Evolutionary conservation across 1,140 invertebrate species (phyloP).

Genomic region (Olivierus martensii): DNA sequence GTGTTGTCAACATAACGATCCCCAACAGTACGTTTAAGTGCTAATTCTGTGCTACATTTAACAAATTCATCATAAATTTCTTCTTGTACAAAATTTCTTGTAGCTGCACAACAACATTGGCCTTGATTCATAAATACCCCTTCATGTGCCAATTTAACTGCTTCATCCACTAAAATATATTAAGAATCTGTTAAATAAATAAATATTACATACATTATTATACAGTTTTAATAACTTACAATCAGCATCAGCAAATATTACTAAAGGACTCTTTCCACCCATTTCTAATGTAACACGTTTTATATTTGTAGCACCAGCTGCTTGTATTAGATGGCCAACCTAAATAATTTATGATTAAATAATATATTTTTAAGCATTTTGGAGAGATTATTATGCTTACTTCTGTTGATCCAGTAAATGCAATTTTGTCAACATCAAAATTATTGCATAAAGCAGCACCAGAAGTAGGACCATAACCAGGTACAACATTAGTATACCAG

Average conservation of each 20-base stretch:
- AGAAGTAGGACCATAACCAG: conserved; percentile 66
- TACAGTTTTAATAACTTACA: conserved; percentile 23
- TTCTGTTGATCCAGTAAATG: conserved; percentile 27
- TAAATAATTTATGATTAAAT: conserved; percentile 19
- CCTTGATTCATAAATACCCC: conserved; percentile 67
- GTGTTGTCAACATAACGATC: conserved; percentile 73
- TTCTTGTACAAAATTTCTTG: conserved; percentile 63
- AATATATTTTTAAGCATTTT: background rate
- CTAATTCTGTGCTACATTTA: conserved; percentile 39
- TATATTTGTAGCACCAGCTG: conserved; percentile 57
- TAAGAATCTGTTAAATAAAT: conserved; percentile 1
- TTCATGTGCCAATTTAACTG: conserved; percentile 55
- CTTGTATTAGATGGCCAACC: conserved; percentile 60
- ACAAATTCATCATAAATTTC: conserved; percentile 93
- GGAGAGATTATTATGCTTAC: conserved; percentile 7
- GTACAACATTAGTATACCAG: conserved; percentile 78
- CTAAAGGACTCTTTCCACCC: conserved; percentile 76
- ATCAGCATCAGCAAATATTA: conserved; percentile 65
- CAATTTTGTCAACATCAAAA: conserved; percentile 37
- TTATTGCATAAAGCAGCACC: conserved; percentile 65
- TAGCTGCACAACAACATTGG: conserved; percentile 68
- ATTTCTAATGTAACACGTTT: conserved; percentile 77
- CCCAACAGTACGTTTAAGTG: conserved; percentile 65
- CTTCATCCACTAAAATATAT: conserved; percentile 48
- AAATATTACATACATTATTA: no score